Percentiles rank a stretch among this genome's conserved stretches.
These are phyloP conservation scores for Oncorhynchus tshawytscha DNA, from an alignment of 2,113 vertebrate genomes.

Conservation along the genomic window DNA sequence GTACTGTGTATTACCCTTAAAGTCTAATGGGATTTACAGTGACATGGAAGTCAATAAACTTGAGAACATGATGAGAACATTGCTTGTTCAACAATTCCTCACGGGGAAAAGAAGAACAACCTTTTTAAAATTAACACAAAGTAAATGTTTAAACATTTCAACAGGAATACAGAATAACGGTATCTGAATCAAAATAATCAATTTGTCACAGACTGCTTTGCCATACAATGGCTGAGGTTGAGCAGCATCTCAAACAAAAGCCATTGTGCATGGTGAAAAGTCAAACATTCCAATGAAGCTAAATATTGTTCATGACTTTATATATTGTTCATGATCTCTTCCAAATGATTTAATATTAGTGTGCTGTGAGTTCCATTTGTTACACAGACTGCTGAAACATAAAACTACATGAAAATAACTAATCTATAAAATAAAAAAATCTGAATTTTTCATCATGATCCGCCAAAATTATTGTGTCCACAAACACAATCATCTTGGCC, in stretches of 20 bases:
- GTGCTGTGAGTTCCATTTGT: too few species aligned
- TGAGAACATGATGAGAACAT: neutral
- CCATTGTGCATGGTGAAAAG: too few species aligned
- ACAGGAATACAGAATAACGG: too few species aligned
- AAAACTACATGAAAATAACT: neutral
- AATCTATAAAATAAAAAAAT: neutral
- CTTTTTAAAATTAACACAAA: neutral
- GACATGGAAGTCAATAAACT: slow-evolving; percentile 33
- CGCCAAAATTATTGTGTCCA: neutral
- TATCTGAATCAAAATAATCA: neutral
- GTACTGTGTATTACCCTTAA: neutral
- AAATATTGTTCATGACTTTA: too few species aligned
- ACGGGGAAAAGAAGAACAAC: neutral
- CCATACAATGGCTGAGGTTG: too few species aligned
- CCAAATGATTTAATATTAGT: too few species aligned
- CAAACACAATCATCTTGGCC: slow-evolving; percentile 13
- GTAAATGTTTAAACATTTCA: neutral
- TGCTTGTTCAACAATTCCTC: neutral
- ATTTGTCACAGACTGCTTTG: too few species aligned
- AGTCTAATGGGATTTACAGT: slow-evolving; percentile 1
- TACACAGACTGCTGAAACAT: slow-evolving; percentile 33
- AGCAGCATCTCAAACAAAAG: too few species aligned
- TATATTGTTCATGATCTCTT: too few species aligned
- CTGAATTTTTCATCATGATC: slow-evolving; percentile 6
- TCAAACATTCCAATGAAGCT: too few species aligned